Base-by-base conservation (phyloP, 2,888 invertebrate species). In the Leptinotarsa rubiginosa region DNA sequence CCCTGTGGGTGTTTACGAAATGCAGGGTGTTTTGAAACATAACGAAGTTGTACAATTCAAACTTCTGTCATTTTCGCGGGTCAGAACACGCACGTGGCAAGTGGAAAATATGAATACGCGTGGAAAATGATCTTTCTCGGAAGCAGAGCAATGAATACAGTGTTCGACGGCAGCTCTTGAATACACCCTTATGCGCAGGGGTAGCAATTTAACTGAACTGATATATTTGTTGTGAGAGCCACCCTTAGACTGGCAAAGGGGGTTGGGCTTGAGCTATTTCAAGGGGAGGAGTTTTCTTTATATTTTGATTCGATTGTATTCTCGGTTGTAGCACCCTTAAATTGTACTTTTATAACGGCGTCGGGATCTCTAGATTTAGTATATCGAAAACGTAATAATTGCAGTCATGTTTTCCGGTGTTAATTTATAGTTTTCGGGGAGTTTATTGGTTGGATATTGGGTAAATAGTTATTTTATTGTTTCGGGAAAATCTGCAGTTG, bases 11-110 rank as follows among this genome's bases (percentile, higher is more conserved):
- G 76, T 81, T 82, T 69, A 87, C 80, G 77, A 86, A 84, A 52
- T 86, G 86, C 49, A 86, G 77, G 13, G 85, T 84, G 79, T 86
- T 87, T 72, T 87, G 87, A 76, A 86, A 87, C 87, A 87, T 87
- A 52, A 49, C 41, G 22, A 70, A 41, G 47, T 22, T 54, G 15
- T 59, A 41, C 47, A 47, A 68, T 49, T 59, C 59, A 68, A 56
- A 62, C 59, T 49, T 16, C 69, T 64, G 67, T 22, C 59, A 59
- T 59, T 59, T 59, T 74, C 13, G 50, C 47, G 59, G 22, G 41
- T 41, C 59, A 10, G 22, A 41, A 41, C 41, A 64, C 54, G 47
- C 71, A 75, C 74, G 74, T 75, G 74, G 70, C 20, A 20, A 25
- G 25, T 59, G 59, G 15, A 25, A 59, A 22, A 25, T 59, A 59